phyloP scores from a whole-genome alignment of 1,140 invertebrate species.

The Sinella curviseta region DNA sequence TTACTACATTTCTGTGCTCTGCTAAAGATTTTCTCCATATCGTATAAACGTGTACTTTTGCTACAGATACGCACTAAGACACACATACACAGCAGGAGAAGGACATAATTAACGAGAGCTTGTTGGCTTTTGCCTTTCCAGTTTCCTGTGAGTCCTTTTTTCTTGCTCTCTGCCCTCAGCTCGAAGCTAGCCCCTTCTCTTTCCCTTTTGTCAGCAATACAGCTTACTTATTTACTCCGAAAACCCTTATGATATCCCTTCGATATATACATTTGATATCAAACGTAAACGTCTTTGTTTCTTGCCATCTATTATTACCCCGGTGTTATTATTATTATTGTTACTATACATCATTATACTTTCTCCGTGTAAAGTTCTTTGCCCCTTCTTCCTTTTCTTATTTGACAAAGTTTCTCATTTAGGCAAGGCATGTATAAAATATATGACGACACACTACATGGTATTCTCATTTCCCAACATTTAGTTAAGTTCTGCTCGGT shows the following conservation, averaged over 20 bases:
- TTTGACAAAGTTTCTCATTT: no score
- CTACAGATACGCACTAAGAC: background rate
- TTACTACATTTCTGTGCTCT: no score
- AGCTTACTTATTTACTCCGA: background rate
- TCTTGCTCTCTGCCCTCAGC: background rate
- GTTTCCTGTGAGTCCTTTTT: background rate
- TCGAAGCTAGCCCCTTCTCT: background rate
- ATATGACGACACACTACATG: background rate
- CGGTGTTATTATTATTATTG: no score
- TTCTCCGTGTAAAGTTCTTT: no score
- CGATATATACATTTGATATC: no score
- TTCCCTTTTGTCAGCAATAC: background rate
- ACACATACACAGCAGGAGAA: background rate
- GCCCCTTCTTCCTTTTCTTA: background rate
- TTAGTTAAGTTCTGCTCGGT: background rate
- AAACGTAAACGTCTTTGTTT: no score
- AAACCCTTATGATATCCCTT: no score
- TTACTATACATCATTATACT: no score
- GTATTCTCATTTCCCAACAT: background rate
- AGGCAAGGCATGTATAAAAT: no score
- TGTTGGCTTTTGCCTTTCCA: background rate
- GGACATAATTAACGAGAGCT: slow-evolving; percentile 15
- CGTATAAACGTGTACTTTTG: no score
- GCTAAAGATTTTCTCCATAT: no score
- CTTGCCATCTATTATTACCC: background rate